Evolutionary conservation across 2,888 invertebrate species (phyloP).

Genomic region (Hydrotaea diabolus): DNA sequence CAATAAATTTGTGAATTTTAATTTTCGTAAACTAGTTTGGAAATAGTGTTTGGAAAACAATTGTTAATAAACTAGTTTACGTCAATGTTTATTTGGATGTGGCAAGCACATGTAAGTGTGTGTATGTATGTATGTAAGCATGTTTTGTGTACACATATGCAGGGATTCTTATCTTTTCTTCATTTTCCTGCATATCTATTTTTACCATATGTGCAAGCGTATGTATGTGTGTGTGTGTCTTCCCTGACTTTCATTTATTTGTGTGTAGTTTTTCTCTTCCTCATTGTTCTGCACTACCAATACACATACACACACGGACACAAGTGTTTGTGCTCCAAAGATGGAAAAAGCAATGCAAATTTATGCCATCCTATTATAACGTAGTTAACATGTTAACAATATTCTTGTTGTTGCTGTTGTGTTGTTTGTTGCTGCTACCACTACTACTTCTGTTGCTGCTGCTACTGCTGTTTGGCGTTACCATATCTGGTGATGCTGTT

Average conservation of each 20-base stretch:
- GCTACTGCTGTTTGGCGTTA: too few relatives aligned
- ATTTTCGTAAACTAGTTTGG: too few relatives aligned
- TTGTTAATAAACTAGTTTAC: too few relatives aligned
- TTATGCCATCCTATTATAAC: slow-evolving; percentile 48
- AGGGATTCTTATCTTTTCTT: slow-evolving; percentile 9
- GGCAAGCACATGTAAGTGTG: not conserved
- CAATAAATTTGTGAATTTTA: too few relatives aligned
- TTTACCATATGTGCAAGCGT: not conserved
- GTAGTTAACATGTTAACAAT: slow-evolving; percentile 41
- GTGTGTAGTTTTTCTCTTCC: not conserved
- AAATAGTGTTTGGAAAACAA: too few relatives aligned
- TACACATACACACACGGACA: too few relatives aligned
- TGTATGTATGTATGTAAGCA: not conserved
- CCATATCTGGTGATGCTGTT: not conserved
- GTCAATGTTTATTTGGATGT: too few relatives aligned
- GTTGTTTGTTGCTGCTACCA: not conserved
- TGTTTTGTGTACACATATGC: not conserved
- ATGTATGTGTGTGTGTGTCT: not conserved
- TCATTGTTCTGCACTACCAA: not conserved
- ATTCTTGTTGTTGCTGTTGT: slow-evolving; percentile 9
- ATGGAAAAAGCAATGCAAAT: slow-evolving; percentile 42
- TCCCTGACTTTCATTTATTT: not conserved
- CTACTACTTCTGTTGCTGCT: too few relatives aligned
- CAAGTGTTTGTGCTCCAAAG: not conserved
- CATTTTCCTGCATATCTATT: slow-evolving; percentile 7